phyloP scores from a whole-genome alignment of 2,888 invertebrate species.

The Gortyna flavago region DNA sequence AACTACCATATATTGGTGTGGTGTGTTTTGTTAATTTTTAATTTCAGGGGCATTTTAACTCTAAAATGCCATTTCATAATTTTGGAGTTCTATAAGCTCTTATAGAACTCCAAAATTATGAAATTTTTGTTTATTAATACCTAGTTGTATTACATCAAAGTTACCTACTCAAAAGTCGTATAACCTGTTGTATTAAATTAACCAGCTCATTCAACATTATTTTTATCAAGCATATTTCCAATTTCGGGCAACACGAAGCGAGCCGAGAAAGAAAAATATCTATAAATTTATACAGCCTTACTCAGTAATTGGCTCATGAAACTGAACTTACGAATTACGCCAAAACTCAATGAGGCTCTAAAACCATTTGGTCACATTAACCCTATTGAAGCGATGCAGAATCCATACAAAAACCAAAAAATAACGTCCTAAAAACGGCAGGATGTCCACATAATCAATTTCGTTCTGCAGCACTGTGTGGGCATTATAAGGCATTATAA shows the following conservation, averaged over 20 bases:
- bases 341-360: not conserved
- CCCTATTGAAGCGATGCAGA: not conserved
- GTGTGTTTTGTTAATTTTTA: not conserved
- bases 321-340: not conserved
- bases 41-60: not conserved
- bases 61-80: no score
- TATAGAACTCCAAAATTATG: not conserved
- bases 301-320: not conserved
- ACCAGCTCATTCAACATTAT: not conserved
- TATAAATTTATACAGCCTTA: not conserved
- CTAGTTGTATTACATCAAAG: not conserved
- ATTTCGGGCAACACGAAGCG: not conserved
- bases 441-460: slow-evolving; percentile 41
- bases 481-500: slow-evolving; percentile 21
- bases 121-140: not conserved
- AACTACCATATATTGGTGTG: not conserved
- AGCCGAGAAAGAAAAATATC: not conserved
- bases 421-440: not conserved
- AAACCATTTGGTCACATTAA: not conserved
- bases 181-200: not conserved
- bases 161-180: not conserved
- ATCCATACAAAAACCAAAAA: slow-evolving; percentile 10
- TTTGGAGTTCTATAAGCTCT: no score
- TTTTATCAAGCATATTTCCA: not conserved
- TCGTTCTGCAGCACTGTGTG: slow-evolving; percentile 13